A percentile compares a stretch with the other conserved stretches of the same genome.
phyloP scores from a whole-genome alignment of 2,113 vertebrate species.

The Pardalotus punctatus region DNA sequence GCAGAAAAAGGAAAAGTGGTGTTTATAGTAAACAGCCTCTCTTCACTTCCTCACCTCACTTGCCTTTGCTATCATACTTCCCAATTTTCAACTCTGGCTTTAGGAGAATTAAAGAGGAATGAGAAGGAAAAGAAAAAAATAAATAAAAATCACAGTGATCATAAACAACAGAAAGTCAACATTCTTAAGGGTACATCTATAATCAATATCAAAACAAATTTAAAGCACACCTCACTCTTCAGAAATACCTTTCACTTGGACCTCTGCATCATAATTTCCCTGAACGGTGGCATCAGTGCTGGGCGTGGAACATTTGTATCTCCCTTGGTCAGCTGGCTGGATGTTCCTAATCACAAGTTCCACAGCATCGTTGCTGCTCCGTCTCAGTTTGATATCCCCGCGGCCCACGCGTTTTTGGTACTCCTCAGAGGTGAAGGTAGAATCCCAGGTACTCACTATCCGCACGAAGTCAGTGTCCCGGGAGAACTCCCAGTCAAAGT shows the following conservation, averaged over 20 bases:
- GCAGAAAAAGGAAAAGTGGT: neutral
- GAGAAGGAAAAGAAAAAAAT: neutral
- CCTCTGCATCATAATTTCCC: constrained; percentile 89
- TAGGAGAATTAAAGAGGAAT: neutral
- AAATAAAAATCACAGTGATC: neutral
- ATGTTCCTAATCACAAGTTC: constrained; percentile 84
- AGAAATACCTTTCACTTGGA: constrained; percentile 85
- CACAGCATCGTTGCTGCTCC: constrained; percentile 78
- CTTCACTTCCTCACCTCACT: neutral
- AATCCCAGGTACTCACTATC: constrained; percentile 89
- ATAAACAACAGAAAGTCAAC: neutral
- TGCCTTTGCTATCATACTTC: neutral
- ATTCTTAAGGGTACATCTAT: neutral
- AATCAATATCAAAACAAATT: neutral
- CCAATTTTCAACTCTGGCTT: neutral
- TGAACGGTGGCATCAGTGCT: constrained; percentile 88
- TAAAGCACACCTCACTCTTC: constrained; percentile 34
- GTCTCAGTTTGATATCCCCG: constrained; percentile 76
- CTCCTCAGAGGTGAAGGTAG: constrained; percentile 73
- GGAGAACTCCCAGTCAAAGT: constrained; percentile 91
- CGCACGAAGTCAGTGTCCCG: constrained; percentile 40
- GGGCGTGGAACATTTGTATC: constrained; percentile 87
- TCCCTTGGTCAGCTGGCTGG: constrained; percentile 78
- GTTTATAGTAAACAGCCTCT: neutral
- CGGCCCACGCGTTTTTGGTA: constrained; percentile 76